Base-by-base conservation (phyloP, 2,888 invertebrate genomes). In the Odontocerum albicorne region DNA sequence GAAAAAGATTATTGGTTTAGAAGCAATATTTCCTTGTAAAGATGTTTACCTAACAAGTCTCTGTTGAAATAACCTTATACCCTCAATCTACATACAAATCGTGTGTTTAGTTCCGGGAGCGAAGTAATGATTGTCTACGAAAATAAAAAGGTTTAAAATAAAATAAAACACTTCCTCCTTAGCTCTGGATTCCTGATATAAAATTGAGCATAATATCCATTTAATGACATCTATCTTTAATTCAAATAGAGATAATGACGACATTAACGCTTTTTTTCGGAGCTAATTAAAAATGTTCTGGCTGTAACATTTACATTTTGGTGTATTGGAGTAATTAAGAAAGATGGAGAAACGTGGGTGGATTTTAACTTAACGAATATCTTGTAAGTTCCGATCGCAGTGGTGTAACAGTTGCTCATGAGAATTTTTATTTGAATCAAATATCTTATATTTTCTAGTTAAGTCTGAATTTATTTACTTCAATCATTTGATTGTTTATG, bases 61-160 rank as follows among this genome's bases (percentile, higher is more conserved):
- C n/a, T n/a, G n/a, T n/a, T n/a, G n/a, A n/a, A n/a, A n/a, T n/a
- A n/a, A n/a, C n/a, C n/a, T n/a, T n/a, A n/a, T n/a, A n/a, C n/a
- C n/a, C 36, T 42, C 33, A 46, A 58, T 59, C 55, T 55, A 52
- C 59, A 59, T 59, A 59, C 59, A 49, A 59, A 59, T 55, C 39
- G 55, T 27, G 39, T 51, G 49, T 55, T n/a, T 51, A 51, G 43
- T 52, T 59, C 55, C 49, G 40, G 57, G 8, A 49, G 49, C 49
- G 46, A 45, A 27, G 44, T 49, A 53, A 49, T 32, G 45, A 33
- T 39, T 35, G 52, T 53, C 39, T 16, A 15, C 46, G 33, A 46
- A 44, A 10, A 43, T 31, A 43, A 17, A 43, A 43, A 19, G 15
- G 4, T 4, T 20, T 2, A 35, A 50, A 35, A 22, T 17, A 43